A percentile compares a stretch with the other conserved stretches of the same genome.
Conservation (phyloP, 2,113 vertebrate genomes). For the Chlorodrepanis virens region DNA sequence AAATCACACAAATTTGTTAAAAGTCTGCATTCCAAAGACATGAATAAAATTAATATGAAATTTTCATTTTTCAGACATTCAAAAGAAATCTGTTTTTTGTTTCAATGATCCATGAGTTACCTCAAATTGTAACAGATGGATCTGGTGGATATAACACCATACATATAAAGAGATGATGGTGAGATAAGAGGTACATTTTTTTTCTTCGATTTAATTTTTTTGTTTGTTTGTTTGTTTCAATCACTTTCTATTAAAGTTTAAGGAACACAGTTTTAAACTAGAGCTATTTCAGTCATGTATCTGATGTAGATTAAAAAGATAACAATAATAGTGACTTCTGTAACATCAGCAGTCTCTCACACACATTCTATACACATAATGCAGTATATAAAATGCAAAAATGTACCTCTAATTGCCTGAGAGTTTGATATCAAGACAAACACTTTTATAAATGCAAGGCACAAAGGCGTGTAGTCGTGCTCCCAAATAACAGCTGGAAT, state of each 20-base stretch:
- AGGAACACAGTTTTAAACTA: background rate
- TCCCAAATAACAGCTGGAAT: conserved; percentile 98
- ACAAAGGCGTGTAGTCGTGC: conserved; percentile 90
- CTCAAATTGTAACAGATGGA: background rate
- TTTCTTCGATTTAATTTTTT: background rate
- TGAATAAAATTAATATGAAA: background rate
- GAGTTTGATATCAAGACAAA: conserved; percentile 94
- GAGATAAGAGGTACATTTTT: background rate
- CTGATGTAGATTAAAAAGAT: background rate
- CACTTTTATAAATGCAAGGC: conserved; percentile 88
- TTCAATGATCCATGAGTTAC: background rate
- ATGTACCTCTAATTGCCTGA: conserved; percentile 89
- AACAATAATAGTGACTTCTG: background rate
- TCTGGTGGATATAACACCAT: background rate
- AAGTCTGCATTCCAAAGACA: background rate
- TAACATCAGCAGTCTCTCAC: background rate
- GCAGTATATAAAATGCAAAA: background rate
- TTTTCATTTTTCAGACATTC: background rate
- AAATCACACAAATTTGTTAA: background rate
- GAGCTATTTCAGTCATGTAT: background rate
- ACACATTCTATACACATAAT: background rate
- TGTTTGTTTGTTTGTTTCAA: background rate
- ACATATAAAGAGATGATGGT: background rate
- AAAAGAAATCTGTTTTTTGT: background rate
- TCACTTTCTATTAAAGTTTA: background rate